Evolutionary conservation across 2,113 vertebrate genomes (phyloP).

Genomic region (Entelurus aequoreus): DNA sequence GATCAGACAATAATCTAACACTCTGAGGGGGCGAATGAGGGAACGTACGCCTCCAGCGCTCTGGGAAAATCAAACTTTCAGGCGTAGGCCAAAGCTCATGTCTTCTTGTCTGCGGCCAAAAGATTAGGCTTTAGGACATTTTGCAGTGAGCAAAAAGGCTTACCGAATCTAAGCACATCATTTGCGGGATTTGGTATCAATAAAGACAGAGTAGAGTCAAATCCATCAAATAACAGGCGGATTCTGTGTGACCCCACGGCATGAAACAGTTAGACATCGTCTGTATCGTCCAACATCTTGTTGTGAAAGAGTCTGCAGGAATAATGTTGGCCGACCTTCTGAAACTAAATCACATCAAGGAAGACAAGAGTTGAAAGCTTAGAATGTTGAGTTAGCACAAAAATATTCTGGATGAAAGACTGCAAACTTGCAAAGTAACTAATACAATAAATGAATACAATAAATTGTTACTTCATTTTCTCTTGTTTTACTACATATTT

Average conservation of each 20-base stretch:
- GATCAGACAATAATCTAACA: slow-evolving; percentile 45
- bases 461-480: too few species aligned
- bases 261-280: slow-evolving; percentile 11
- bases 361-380: slow-evolving; percentile 8
- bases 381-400: slow-evolving; percentile 17
- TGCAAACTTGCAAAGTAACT: slow-evolving; percentile 32
- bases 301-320: slow-evolving; percentile 16
- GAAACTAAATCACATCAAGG: slow-evolving; percentile 14
- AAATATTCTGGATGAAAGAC: slow-evolving; percentile 51
- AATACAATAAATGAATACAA: too few species aligned
- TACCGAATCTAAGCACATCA: slow-evolving; percentile 50
- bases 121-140: slow-evolving; percentile 57
- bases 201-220: slow-evolving; percentile 49
- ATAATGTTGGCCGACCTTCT: slow-evolving; percentile 18
- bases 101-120: slow-evolving; percentile 58
- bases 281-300: slow-evolving; percentile 1
- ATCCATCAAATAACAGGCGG: slow-evolving; percentile 50
- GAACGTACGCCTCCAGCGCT: slow-evolving; percentile 34
- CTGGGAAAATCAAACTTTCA: slow-evolving; percentile 40
- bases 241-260: slow-evolving; percentile 38
- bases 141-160: slow-evolving; percentile 50
- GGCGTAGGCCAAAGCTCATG: slow-evolving; percentile 27
- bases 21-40: slow-evolving; percentile 17
- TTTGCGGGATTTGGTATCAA: slow-evolving; percentile 57
- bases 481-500: too few species aligned